Percentiles rank a stretch among this genome's conserved stretches.
These are phyloP conservation scores for Dinocampus coccinellae DNA, from an alignment of 2,888 invertebrate species.

Conservation along the genomic window DNA sequence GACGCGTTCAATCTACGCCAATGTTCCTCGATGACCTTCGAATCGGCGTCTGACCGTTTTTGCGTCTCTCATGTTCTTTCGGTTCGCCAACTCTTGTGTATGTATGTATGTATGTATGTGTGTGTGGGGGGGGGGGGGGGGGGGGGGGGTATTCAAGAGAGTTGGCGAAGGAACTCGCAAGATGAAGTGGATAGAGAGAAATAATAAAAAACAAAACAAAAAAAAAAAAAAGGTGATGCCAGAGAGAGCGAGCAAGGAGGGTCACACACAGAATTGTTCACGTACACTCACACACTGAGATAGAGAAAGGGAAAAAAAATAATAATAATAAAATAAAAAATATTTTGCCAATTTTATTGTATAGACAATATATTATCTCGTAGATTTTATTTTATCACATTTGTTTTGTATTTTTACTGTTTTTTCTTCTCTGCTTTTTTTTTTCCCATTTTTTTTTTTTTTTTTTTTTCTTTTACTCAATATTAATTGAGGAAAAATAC, in stretches of 20 bases:
- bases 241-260: constrained; percentile 13
- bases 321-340: no score
- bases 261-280: no score
- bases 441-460: no score
- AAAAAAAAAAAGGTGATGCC: neutral
- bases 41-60: constrained; percentile 64
- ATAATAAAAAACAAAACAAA: no score
- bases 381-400: neutral
- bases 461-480: neutral
- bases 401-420: neutral
- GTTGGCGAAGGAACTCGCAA: constrained; percentile 36
- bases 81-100: constrained; percentile 42
- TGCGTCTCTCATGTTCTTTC: constrained; percentile 52
- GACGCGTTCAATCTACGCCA: constrained; percentile 55
- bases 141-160: constrained; percentile 21
- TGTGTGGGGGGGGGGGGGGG: no score
- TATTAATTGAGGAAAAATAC: constrained; percentile 1
- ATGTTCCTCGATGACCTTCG: constrained; percentile 64
- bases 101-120: no score
- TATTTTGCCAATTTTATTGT: neutral
- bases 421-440: no score
- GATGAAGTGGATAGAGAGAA: constrained; percentile 34
- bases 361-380: neutral
- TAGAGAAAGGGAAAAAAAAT: constrained; percentile 22
- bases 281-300: no score